These are phyloP conservation scores for Crotalus horridus DNA, from an alignment of 2,113 vertebrate species.

Conservation along the genomic window DNA sequence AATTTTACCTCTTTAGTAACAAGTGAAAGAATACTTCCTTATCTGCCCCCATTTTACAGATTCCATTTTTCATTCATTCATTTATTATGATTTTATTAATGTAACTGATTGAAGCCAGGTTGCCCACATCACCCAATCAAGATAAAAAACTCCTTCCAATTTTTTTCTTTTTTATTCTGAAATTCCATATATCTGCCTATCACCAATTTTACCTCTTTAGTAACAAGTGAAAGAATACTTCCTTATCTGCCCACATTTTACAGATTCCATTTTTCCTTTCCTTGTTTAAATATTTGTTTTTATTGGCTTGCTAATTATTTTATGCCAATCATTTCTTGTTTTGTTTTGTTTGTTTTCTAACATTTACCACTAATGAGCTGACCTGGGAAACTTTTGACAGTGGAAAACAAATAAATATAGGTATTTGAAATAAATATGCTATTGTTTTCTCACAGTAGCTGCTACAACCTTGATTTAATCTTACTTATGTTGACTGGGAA, in stretches of 20 bases:
- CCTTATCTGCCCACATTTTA: not conserved
- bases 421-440: not conserved
- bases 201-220: not conserved
- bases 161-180: not conserved
- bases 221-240: not conserved
- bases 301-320: not conserved
- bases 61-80: not conserved
- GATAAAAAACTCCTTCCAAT: not conserved
- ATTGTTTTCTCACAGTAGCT: not conserved
- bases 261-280: not conserved
- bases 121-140: not conserved
- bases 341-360: not conserved
- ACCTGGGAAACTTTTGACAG: not conserved
- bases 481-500: not conserved
- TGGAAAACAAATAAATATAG: not conserved
- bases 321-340: not conserved
- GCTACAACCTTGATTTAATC: not conserved
- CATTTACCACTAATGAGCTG: not conserved
- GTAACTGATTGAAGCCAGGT: not conserved
- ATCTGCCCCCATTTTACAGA: not conserved
- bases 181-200: not conserved
- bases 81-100: not conserved
- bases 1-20: not conserved
- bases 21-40: not conserved
- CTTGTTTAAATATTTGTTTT: not conserved